These are phyloP conservation scores for Monopis laevigella DNA, from an alignment of 2,888 invertebrate species.

Conservation along the genomic window DNA sequence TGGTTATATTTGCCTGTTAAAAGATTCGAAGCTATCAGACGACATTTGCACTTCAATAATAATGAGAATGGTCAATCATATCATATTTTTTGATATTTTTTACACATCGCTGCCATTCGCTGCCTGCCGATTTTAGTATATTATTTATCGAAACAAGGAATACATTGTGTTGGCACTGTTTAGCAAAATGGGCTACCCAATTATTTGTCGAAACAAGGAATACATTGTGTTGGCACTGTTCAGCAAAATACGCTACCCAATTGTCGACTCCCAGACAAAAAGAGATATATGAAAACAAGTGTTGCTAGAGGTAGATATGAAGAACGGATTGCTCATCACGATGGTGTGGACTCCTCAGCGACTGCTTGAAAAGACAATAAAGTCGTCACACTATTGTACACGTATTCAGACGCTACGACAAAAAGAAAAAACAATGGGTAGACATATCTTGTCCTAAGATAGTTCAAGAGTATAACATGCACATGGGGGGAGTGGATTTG, in stretches of 20 bases:
- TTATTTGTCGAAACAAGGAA: slow-evolving; percentile 11
- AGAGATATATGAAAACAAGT: slow-evolving; percentile 11
- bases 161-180: slow-evolving; percentile 1
- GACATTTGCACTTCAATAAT: too few relatives aligned
- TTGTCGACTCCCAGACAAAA: slow-evolving; percentile 8
- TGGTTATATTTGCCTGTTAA: too few relatives aligned
- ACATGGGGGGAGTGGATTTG: too few relatives aligned
- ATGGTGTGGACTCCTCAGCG: slow-evolving; percentile 15
- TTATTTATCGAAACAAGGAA: too few relatives aligned
- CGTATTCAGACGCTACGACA: slow-evolving; percentile 8
- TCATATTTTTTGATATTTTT: slow-evolving; percentile 10
- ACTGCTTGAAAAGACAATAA: slow-evolving; percentile 18
- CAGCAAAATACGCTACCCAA: slow-evolving; percentile 1
- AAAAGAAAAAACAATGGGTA: background rate
- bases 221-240: slow-evolving; percentile 1
- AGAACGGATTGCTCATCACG: slow-evolving; percentile 10
- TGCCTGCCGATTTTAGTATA: too few relatives aligned
- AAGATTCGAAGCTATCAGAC: too few relatives aligned
- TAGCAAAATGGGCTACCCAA: slow-evolving; percentile 1
- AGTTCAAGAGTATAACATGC: too few relatives aligned
- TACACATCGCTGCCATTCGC: slow-evolving; percentile 11
- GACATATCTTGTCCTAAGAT: background rate
- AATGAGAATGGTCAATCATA: slow-evolving; percentile 6
- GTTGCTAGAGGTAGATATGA: slow-evolving; percentile 15
- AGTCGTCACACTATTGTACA: slow-evolving; percentile 15